phyloP scores from a whole-genome alignment of 1,140 invertebrate species.

The Drosophila littoralis region DNA sequence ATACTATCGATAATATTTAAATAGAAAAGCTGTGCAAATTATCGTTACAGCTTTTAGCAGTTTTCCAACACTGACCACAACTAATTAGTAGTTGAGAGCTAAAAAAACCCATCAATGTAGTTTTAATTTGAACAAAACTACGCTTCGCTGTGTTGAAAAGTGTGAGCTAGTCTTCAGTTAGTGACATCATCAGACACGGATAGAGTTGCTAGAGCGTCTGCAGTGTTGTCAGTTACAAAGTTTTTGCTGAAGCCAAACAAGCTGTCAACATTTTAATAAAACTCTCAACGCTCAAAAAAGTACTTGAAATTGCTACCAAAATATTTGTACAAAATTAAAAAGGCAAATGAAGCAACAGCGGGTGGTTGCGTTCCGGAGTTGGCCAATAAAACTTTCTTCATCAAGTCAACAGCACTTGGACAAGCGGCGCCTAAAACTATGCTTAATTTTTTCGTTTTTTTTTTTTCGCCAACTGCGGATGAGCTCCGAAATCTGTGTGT shows the following conservation, averaged over 20 bases:
- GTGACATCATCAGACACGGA: background rate
- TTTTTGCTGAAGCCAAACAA: constrained; percentile 54
- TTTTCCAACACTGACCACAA: too few relatives aligned
- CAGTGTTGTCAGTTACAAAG: constrained; percentile 4
- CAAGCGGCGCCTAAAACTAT: constrained; percentile 67
- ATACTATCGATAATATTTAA: too few relatives aligned
- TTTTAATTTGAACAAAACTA: too few relatives aligned
- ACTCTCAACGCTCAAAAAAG: constrained; percentile 37
- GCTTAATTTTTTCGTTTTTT: constrained; percentile 67
- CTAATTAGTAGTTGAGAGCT: too few relatives aligned
- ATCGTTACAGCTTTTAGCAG: too few relatives aligned
- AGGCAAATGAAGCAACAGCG: constrained; percentile 47
- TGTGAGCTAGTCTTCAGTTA: too few relatives aligned
- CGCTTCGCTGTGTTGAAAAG: too few relatives aligned
- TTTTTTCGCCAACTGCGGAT: constrained; percentile 49
- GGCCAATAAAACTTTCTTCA: constrained; percentile 76
- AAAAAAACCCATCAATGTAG: too few relatives aligned
- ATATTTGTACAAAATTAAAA: constrained; percentile 75
- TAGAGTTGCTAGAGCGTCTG: constrained; percentile 7
- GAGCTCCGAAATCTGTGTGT: constrained; percentile 11
- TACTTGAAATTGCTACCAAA: constrained; percentile 44
- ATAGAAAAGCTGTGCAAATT: too few relatives aligned
- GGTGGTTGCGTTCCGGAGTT: constrained; percentile 8
- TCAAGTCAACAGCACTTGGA: constrained; percentile 68
- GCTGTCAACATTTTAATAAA: constrained; percentile 74